Evolutionary conservation across 2,113 vertebrate species (phyloP).

Genomic region (Neolamprologus sp.): DNA sequence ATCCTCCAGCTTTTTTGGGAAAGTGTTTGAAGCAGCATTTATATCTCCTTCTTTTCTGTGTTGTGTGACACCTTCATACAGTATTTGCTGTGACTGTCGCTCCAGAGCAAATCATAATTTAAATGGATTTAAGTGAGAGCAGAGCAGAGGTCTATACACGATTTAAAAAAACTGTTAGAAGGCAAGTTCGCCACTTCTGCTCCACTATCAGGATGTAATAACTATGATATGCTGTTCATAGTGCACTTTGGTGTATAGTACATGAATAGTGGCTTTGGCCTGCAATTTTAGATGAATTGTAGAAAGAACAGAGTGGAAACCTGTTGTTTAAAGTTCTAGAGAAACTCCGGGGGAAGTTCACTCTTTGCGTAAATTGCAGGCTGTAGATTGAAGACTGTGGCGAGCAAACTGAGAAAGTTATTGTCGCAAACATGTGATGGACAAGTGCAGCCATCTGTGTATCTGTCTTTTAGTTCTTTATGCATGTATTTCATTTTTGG

Average conservation of each 20-base stretch:
- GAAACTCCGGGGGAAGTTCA: background rate
- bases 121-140: background rate
- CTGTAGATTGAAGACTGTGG: background rate
- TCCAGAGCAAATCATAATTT: background rate
- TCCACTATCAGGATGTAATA: background rate
- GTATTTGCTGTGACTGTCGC: background rate
- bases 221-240: background rate
- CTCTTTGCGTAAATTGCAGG: conserved; percentile 5
- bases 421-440: background rate
- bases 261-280: background rate
- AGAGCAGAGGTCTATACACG: background rate
- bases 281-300: background rate
- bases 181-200: background rate
- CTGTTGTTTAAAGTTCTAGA: conserved; percentile 5
- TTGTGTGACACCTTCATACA: background rate
- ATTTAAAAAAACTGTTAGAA: background rate
- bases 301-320: background rate
- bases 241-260: background rate
- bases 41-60: background rate
- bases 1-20: background rate
- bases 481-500: background rate
- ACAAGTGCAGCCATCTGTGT: background rate
- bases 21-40: background rate
- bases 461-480: background rate
- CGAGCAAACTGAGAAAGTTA: background rate